phyloP scores from a whole-genome alignment of 2,113 vertebrate species.

The Caloenas nicobarica region DNA sequence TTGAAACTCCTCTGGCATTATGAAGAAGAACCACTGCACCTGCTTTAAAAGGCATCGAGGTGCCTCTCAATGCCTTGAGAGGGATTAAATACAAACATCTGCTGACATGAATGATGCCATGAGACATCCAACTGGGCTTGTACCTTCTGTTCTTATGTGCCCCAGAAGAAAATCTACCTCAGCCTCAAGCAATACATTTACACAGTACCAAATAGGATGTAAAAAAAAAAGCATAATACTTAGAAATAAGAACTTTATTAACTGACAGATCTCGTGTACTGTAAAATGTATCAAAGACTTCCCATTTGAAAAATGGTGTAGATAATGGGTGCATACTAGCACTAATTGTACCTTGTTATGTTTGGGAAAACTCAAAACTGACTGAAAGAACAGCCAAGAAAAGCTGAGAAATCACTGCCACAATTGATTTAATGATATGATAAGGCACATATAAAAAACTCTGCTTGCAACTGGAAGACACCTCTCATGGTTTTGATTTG shows the following conservation, averaged over 20 bases:
- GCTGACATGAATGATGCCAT: neutral
- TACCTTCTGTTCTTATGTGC: neutral
- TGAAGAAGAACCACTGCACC: neutral
- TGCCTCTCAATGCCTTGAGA: neutral
- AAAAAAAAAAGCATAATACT: neutral
- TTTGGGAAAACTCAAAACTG: neutral
- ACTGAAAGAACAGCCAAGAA: constrained; percentile 24
- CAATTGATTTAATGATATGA: neutral
- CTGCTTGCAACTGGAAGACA: neutral
- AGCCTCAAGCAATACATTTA: neutral
- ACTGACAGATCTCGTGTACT: neutral
- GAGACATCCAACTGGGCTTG: neutral
- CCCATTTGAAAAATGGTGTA: neutral
- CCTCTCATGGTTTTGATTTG: neutral
- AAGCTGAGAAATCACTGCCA: neutral
- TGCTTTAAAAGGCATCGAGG: neutral
- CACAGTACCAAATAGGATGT: neutral
- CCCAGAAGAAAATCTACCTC: neutral
- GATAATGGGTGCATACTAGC: neutral
- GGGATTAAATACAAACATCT: neutral
- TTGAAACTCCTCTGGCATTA: neutral
- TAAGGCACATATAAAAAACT: neutral
- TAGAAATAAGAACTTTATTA: neutral
- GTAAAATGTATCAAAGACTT: neutral
- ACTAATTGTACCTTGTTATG: neutral